These are phyloP conservation scores for Myiotriccus ornatus DNA, from an alignment of 2,797 vertebrate genomes.

Conservation along the genomic window DNA sequence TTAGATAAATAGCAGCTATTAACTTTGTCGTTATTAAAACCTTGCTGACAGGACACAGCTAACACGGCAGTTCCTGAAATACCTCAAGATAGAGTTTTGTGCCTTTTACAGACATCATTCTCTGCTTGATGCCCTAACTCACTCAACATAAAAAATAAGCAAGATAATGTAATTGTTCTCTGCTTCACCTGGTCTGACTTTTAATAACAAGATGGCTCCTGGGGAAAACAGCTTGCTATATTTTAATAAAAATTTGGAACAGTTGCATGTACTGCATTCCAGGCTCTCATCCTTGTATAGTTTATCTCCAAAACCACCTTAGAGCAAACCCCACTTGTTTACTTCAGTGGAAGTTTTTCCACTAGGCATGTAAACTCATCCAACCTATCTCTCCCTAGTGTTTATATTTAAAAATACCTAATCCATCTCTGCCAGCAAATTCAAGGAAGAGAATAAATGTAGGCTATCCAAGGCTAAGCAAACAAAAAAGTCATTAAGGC, in stretches of 20 bases:
- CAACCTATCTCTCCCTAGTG: conserved; percentile 4
- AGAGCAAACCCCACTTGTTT: conserved; percentile 33
- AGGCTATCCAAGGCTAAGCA: conserved; percentile 10
- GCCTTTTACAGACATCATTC: neutral
- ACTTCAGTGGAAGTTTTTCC: conserved; percentile 50
- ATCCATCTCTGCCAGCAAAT: conserved; percentile 26
- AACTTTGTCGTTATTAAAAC: conserved; percentile 5
- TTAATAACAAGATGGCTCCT: neutral
- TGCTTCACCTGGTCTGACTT: conserved; percentile 21
- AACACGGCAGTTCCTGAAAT: neutral
- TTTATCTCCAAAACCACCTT: conserved; percentile 55
- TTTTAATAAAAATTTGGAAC: conserved; percentile 27
- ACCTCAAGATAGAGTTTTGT: neutral
- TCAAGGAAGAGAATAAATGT: neutral
- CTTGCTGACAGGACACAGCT: neutral
- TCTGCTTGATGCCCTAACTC: neutral
- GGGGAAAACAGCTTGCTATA: neutral
- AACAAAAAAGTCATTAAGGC: neutral
- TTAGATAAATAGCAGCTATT: neutral
- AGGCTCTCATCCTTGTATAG: neutral
- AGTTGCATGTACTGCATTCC: neutral
- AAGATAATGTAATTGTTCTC: neutral
- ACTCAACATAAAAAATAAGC: neutral
- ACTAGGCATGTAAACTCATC: conserved; percentile 30
- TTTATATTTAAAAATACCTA: conserved; percentile 58